Evolutionary conservation across 2,888 invertebrate genomes (phyloP).

Genomic region (Blastobasis adustella): DNA sequence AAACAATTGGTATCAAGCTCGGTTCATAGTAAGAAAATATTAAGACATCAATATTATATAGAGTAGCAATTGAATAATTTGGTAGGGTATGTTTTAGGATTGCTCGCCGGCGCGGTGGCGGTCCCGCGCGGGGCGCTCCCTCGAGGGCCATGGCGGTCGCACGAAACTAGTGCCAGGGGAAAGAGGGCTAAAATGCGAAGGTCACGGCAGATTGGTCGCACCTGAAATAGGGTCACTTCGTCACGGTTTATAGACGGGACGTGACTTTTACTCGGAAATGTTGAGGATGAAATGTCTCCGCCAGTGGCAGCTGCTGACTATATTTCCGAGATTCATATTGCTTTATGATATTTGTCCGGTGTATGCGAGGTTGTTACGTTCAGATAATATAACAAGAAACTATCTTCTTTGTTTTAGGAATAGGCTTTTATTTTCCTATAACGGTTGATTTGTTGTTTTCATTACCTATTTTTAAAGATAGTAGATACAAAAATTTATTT

Average conservation of each 20-base stretch:
- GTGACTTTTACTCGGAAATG: slow-evolving; percentile 55
- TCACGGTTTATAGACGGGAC: slow-evolving; percentile 52
- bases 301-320: slow-evolving; percentile 2
- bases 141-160: slow-evolving; percentile 46
- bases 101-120: slow-evolving; percentile 41
- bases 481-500: no score
- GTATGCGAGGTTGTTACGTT: slow-evolving; percentile 14
- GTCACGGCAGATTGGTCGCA: slow-evolving; percentile 58
- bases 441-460: no score
- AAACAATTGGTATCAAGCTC: slow-evolving; percentile 1
- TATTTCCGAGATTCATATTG: slow-evolving; percentile 4
- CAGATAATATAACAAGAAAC: no score
- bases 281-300: slow-evolving; percentile 23
- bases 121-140: slow-evolving; percentile 50
- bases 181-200: slow-evolving; percentile 57
- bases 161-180: slow-evolving; percentile 48
- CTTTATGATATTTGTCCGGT: slow-evolving; percentile 29
- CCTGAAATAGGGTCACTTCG: slow-evolving; percentile 59
- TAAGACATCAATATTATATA: slow-evolving; percentile 37
- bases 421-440: no score
- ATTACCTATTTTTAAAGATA: no score
- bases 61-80: slow-evolving; percentile 34
- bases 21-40: slow-evolving; percentile 17
- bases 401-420: no score
- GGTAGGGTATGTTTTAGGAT: slow-evolving; percentile 32